Evolutionary conservation across 2,113 vertebrate species (phyloP), one percentile per base, ranked within the genome.

Genomic region (Hippocampus barbouri): DNA sequence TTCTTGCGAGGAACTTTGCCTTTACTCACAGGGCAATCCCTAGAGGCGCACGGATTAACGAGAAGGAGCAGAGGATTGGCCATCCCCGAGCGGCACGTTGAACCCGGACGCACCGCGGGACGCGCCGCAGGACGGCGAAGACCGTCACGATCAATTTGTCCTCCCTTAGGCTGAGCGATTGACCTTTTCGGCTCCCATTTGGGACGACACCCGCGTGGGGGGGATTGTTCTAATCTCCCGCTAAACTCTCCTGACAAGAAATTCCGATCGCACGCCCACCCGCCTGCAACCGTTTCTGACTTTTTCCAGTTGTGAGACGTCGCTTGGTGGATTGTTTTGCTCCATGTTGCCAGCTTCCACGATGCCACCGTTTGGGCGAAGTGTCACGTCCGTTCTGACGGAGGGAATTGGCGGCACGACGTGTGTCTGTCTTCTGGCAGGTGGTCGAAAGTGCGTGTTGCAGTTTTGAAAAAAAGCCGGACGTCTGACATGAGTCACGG

Each of bases 31-130:
- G 8, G 21, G 6, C 7, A 25, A 57, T 57, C 54, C 53, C 53
- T 9, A 23, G 8, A 20, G 21, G 53, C 53, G 21, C 8, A 2
- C 20, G 53, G 53, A 54, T 54, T 54, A n/a, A 54, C 53, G 53
- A 23, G n/a, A 11, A 10, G 1, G 54, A 25, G n/a, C 7, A 11
- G 11, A 23, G 54, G n/a, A 23, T 57, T 53, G 65, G 2, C 5
- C 8, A 41, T 78, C 86, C 78, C 82, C 0, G 49, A 66, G 66
- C 5, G 57, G 60, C 1, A 62, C 7, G 64, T 51, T 2, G 25
- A 60, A 60, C 57, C 56, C 27, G 14, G 14, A 30, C 0, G 70
- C 53, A 0, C 66, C 4, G 14, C 18, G 47, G 40, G 75, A 73
- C 16, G 57, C 76, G 60, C 47, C n/a, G 61, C 23, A 34, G 1